These are phyloP conservation scores for Petrolisthes manimaculis DNA, from an alignment of 2,888 invertebrate genomes.

Conservation along the genomic window DNA sequence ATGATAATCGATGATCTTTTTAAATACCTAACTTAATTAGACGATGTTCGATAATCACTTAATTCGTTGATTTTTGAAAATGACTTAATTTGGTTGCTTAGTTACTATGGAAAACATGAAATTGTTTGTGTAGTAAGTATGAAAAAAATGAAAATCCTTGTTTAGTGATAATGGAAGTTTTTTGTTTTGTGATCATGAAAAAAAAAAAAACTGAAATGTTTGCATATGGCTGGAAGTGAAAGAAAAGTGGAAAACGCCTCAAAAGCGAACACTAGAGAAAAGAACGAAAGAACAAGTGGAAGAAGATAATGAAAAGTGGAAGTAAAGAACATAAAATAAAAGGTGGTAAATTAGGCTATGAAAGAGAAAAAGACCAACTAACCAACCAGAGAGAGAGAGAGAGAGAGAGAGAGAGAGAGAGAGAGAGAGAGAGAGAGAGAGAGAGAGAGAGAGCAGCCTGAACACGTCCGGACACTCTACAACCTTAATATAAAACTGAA, in stretches of 20 bases:
- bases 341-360: not conserved
- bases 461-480: conserved; percentile 36
- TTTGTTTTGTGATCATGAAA: no score
- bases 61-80: no score
- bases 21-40: no score
- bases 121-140: no score
- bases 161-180: no score
- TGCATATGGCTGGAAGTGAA: not conserved
- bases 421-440: not conserved
- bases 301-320: not conserved
- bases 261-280: not conserved
- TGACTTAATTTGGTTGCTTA: no score
- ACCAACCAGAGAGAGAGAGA: not conserved
- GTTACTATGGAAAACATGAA: no score
- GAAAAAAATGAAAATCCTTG: no score
- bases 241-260: not conserved
- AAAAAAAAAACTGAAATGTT: no score
- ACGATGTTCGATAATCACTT: no score
- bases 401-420: not conserved
- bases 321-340: no score
- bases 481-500: conserved; percentile 56
- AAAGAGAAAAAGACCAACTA: not conserved
- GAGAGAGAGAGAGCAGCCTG: not conserved
- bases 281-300: not conserved
- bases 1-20: no score